These are phyloP conservation scores for Megaceryle torquata DNA, from an alignment of 2,113 vertebrate genomes.

Conservation along the genomic window DNA sequence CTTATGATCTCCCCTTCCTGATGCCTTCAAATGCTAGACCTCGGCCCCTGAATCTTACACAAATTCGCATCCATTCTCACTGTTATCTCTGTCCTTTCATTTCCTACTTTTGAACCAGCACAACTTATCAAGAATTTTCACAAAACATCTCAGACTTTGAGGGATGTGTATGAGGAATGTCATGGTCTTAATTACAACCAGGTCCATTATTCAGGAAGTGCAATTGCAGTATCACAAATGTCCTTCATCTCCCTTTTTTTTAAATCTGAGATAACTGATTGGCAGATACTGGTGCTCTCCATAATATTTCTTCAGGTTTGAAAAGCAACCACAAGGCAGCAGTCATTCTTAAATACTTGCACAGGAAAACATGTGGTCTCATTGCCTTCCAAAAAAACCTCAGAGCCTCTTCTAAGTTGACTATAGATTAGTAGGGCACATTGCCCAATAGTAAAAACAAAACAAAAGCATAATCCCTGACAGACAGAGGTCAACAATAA, in stretches of 20 bases:
- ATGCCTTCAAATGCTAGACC: not conserved
- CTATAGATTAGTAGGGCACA: not conserved
- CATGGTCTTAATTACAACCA: not conserved
- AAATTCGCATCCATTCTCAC: not conserved
- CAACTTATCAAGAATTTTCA: not conserved
- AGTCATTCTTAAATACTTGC: not conserved
- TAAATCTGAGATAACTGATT: not conserved
- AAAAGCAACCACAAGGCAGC: not conserved
- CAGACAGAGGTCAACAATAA: slow-evolving; percentile 19
- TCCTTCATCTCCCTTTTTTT: not conserved
- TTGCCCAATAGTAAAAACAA: slow-evolving; percentile 8
- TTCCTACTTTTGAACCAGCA: not conserved
- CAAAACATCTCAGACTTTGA: not conserved
- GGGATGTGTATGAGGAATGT: not conserved
- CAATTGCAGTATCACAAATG: not conserved
- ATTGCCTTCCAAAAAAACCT: not conserved
- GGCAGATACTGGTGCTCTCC: not conserved
- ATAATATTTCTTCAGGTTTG: not conserved
- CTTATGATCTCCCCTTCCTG: not conserved
- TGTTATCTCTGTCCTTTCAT: not conserved
- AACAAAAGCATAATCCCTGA: not conserved
- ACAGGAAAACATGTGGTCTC: not conserved
- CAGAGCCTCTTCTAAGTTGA: not conserved
- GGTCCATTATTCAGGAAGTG: not conserved
- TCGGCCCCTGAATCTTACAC: not conserved